Percentiles rank a stretch among this genome's conserved stretches.
Evolutionary conservation across 2,797 vertebrate species (phyloP).

Genomic region (Nannoperca australis): DNA sequence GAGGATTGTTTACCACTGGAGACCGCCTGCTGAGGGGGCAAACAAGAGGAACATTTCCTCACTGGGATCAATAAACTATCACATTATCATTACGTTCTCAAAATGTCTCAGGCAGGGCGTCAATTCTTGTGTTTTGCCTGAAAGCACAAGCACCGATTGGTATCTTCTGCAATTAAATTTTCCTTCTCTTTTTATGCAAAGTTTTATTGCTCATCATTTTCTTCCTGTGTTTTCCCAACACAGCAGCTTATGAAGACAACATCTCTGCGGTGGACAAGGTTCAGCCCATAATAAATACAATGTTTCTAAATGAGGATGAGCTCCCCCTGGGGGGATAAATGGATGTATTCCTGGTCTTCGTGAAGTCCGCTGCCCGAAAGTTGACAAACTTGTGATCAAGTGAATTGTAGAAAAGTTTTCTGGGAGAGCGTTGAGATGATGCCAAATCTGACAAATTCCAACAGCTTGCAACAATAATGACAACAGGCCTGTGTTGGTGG

Average conservation of each 20-base stretch:
- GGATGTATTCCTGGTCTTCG: not conserved
- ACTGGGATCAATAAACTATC: conserved; percentile 48
- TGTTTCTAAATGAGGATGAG: not conserved
- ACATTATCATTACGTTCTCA: conserved; percentile 35
- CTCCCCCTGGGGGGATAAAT: not conserved
- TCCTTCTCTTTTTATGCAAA: not conserved
- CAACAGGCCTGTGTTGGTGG: conserved; percentile 35
- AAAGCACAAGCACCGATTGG: not conserved
- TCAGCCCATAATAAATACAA: not conserved
- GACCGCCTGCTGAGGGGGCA: conserved; percentile 25
- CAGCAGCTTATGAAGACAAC: not conserved
- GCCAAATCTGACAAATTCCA: conserved; percentile 20
- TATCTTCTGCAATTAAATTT: not conserved
- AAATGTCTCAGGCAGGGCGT: conserved; percentile 13
- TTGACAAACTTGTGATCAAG: conserved; percentile 1
- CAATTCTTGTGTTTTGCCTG: conserved; percentile 13
- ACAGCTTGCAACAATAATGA: conserved; percentile 29
- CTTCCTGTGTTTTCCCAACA: not conserved
- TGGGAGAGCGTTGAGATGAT: not conserved
- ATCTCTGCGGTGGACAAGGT: not conserved
- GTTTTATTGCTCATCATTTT: conserved; percentile 4
- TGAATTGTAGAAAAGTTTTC: conserved; percentile 7
- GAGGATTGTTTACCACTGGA: conserved; percentile 41
- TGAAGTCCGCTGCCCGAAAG: not conserved
- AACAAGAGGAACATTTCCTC: conserved; percentile 27